Evolutionary conservation across 2,797 vertebrate species (phyloP).

Genomic region (Leptodactylus fallax): DNA sequence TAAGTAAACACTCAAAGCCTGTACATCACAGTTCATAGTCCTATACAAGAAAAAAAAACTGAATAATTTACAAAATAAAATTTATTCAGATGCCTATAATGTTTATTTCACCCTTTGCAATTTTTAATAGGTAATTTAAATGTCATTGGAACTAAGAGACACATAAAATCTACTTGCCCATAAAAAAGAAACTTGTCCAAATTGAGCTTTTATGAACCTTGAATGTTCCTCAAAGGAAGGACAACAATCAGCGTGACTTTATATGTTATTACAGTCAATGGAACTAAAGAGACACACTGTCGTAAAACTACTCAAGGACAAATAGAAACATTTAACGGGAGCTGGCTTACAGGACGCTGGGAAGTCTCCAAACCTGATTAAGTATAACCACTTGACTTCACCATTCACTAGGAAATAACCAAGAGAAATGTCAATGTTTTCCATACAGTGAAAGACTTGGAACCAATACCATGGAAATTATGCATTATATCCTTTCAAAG

Average conservation of each 20-base stretch:
- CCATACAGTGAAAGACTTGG: constrained; percentile 2
- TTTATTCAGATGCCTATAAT: neutral
- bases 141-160: neutral
- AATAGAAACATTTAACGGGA: neutral
- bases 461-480: neutral
- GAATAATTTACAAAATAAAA: neutral
- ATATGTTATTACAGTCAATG: neutral
- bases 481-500: neutral
- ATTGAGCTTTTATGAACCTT: constrained; percentile 2
- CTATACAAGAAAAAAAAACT: neutral
- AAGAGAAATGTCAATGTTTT: constrained; percentile 34
- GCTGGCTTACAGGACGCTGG: neutral
- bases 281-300: neutral
- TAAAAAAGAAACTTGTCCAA: neutral
- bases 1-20: neutral
- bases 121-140: neutral
- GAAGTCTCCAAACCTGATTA: constrained; percentile 27
- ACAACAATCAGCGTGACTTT: neutral
- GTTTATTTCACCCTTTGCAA: neutral
- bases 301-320: neutral
- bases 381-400: neutral
- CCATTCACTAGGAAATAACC: constrained; percentile 9
- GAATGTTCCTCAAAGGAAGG: constrained; percentile 2
- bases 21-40: neutral
- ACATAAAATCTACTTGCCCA: neutral